Evolutionary conservation across 2,113 vertebrate species (phyloP).

Genomic region (Athene noctua): DNA sequence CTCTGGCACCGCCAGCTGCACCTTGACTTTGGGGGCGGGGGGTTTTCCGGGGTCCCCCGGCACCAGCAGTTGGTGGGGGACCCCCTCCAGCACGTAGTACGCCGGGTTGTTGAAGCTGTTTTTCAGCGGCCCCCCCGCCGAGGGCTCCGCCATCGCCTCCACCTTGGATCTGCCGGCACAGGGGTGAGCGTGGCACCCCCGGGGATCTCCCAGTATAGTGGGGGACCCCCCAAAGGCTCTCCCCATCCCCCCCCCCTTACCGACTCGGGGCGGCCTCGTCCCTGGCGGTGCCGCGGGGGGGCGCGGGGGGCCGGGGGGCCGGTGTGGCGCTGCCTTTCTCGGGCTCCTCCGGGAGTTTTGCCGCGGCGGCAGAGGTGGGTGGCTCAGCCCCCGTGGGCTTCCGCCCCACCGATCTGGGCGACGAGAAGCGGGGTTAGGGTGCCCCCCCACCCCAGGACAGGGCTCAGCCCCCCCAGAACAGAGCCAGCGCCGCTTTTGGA

Average conservation of each 20-base stretch:
- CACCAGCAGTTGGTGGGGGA: slow-evolving; percentile 87
- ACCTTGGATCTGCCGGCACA: slow-evolving; percentile 74
- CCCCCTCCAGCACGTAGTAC: slow-evolving; percentile 94
- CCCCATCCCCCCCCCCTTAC: slow-evolving; percentile 39
- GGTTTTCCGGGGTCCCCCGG: slow-evolving; percentile 73
- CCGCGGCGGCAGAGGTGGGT: slow-evolving; percentile 9
- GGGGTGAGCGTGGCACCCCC: background rate
- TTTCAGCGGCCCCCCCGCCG: slow-evolving; percentile 76
- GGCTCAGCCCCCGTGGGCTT: slow-evolving; percentile 71
- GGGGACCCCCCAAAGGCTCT: background rate
- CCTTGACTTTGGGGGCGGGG: slow-evolving; percentile 74
- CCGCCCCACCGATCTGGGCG: slow-evolving; percentile 74
- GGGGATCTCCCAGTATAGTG: no score
- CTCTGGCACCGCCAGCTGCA: slow-evolving; percentile 64
- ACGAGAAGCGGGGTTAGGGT: background rate
- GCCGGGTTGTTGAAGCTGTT: slow-evolving; percentile 98
- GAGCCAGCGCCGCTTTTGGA: rapidly evolving
- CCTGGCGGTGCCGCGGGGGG: slow-evolving; percentile 58
- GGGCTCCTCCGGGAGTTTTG: slow-evolving; percentile 83
- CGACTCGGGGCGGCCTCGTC: slow-evolving; percentile 80
- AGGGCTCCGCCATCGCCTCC: slow-evolving; percentile 74
- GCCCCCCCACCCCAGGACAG: background rate
- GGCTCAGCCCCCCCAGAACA: no score
- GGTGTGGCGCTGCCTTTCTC: slow-evolving; percentile 68
- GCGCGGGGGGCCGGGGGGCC: slow-evolving; percentile 65